Evolutionary conservation across 2,888 invertebrate genomes (phyloP).

Genomic region (Petrolisthes manimaculis): DNA sequence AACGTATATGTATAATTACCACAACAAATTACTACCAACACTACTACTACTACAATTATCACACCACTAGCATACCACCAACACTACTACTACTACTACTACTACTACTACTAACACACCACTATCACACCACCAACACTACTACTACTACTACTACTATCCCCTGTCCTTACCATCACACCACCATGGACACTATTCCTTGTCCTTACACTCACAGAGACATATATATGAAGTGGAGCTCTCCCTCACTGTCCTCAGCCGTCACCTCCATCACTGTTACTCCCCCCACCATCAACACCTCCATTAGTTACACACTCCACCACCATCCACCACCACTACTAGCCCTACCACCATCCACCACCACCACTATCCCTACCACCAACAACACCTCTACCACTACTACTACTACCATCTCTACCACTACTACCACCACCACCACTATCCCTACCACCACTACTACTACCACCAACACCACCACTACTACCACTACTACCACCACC

Average conservation of each 20-base stretch:
- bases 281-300: background rate
- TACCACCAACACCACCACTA: no score
- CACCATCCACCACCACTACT: no score
- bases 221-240: background rate
- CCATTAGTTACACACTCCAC: constrained; percentile 6
- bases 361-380: no score
- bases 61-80: background rate
- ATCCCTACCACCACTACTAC: no score
- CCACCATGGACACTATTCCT: background rate
- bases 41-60: background rate
- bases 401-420: no score
- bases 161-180: background rate
- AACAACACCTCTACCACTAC: no score
- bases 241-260: background rate
- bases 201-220: no score
- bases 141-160: background rate
- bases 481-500: background rate
- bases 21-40: no score
- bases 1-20: no score
- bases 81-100: background rate
- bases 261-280: background rate
- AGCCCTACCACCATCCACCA: no score
- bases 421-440: no score
- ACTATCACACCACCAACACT: background rate
- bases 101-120: background rate